Conservation (phyloP, 2,113 vertebrate species). For the Cyprinodon tularosa region DNA sequence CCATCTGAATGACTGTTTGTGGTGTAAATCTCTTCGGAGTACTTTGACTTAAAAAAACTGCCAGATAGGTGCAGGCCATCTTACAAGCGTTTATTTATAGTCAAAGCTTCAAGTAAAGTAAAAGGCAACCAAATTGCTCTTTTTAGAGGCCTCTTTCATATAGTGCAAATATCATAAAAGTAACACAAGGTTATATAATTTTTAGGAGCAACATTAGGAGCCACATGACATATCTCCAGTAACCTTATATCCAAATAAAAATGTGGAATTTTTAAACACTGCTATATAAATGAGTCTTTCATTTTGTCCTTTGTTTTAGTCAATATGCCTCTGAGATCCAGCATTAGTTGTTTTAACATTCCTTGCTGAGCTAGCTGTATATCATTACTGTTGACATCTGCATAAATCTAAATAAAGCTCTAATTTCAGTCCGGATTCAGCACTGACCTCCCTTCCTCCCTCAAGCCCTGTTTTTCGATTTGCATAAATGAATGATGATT, state of each 20-base stretch:
- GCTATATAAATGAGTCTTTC: slow-evolving; percentile 28
- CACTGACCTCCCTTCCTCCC: slow-evolving; percentile 60
- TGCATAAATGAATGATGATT: slow-evolving; percentile 68
- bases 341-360: slow-evolving; percentile 40
- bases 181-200: neutral
- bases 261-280: slow-evolving; percentile 36
- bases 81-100: too few species aligned
- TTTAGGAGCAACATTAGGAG: neutral
- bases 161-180: too few species aligned
- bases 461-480: slow-evolving; percentile 42
- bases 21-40: too few species aligned
- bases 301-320: slow-evolving; percentile 34
- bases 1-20: too few species aligned
- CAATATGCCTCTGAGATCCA: neutral
- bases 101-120: too few species aligned
- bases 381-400: slow-evolving; percentile 74
- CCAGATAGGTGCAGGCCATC: too few species aligned
- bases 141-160: too few species aligned
- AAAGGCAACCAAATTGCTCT: too few species aligned
- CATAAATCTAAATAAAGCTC: slow-evolving; percentile 78
- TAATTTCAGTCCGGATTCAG: slow-evolving; percentile 64
- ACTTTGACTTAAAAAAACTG: too few species aligned
- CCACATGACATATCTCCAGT: neutral
- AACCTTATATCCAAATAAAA: slow-evolving; percentile 22
- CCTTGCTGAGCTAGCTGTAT: slow-evolving; percentile 51